Conservation (phyloP, 2,113 vertebrate species). For the Lophochroa leadbeateri region DNA sequence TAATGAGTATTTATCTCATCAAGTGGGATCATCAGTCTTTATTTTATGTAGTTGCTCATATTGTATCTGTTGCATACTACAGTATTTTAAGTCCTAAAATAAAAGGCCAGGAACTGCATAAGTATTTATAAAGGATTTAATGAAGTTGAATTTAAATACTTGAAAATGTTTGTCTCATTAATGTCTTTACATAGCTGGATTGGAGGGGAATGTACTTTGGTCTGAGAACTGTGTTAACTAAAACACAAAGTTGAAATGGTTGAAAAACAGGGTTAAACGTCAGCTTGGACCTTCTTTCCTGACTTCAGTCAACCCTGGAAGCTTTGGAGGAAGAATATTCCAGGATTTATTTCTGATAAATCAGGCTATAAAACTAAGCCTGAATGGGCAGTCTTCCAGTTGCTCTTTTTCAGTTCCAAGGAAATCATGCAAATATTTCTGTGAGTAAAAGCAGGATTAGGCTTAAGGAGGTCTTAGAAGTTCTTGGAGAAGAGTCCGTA, state of each 20-base stretch:
- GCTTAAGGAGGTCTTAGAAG: constrained; percentile 6
- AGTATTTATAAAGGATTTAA: neutral
- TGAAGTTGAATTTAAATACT: neutral
- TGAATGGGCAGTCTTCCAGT: neutral
- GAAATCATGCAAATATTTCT: constrained; percentile 16
- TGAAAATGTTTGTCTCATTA: neutral
- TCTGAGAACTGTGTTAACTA: neutral
- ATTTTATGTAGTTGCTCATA: neutral
- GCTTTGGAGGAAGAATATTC: neutral
- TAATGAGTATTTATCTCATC: neutral
- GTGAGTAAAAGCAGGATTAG: constrained; percentile 15
- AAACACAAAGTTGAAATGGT: neutral
- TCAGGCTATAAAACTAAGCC: constrained; percentile 1
- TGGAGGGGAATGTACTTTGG: neutral
- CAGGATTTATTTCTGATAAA: constrained; percentile 32
- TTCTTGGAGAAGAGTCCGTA: neutral
- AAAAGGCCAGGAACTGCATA: neutral
- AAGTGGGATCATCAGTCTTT: neutral
- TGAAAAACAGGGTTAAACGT: neutral
- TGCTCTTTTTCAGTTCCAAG: constrained; percentile 5
- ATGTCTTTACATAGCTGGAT: neutral
- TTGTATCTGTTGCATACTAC: neutral
- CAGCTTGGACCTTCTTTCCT: neutral
- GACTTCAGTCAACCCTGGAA: neutral
- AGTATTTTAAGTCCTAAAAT: neutral